Evolutionary conservation across 2,888 invertebrate species (phyloP).

Genomic region (Drosophila phalerata): DNA sequence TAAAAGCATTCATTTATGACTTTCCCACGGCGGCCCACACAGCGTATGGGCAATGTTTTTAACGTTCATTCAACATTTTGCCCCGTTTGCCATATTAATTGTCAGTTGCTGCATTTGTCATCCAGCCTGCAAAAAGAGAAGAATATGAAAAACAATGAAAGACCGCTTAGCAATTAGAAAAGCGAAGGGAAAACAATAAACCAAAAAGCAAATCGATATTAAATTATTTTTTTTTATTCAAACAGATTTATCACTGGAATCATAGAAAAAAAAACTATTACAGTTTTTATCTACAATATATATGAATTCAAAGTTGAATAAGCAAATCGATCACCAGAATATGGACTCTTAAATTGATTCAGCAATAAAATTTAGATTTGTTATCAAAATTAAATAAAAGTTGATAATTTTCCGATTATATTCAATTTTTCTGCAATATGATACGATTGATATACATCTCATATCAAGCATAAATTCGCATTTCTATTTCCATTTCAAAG

Average conservation of each 20-base stretch:
- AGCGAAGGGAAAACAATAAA: slow-evolving; percentile 10
- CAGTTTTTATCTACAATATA: no score
- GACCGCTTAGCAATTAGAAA: slow-evolving; percentile 49
- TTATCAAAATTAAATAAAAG: background rate
- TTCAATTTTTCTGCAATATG: slow-evolving; percentile 1
- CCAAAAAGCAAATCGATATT: slow-evolving; percentile 15
- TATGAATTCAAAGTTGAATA: no score
- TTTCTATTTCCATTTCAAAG: slow-evolving; percentile 10
- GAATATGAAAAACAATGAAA: slow-evolving; percentile 18
- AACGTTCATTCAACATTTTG: slow-evolving; percentile 19
- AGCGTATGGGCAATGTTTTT: slow-evolving; percentile 38
- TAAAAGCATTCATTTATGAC: slow-evolving; percentile 75
- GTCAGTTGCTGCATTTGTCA: slow-evolving; percentile 52
- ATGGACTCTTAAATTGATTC: background rate
- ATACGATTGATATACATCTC: slow-evolving; percentile 1
- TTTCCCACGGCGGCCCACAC: slow-evolving; percentile 40
- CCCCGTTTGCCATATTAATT: slow-evolving; percentile 37
- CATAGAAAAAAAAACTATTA: no score
- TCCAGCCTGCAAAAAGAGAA: slow-evolving; percentile 39
- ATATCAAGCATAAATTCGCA: slow-evolving; percentile 12
- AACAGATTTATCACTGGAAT: background rate
- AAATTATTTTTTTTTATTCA: background rate
- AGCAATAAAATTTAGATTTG: background rate
- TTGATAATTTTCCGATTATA: background rate
- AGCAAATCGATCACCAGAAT: no score